phyloP scores from a whole-genome alignment of 1,140 invertebrate genomes.

The silkworm (Bombyx mori) region DNA sequence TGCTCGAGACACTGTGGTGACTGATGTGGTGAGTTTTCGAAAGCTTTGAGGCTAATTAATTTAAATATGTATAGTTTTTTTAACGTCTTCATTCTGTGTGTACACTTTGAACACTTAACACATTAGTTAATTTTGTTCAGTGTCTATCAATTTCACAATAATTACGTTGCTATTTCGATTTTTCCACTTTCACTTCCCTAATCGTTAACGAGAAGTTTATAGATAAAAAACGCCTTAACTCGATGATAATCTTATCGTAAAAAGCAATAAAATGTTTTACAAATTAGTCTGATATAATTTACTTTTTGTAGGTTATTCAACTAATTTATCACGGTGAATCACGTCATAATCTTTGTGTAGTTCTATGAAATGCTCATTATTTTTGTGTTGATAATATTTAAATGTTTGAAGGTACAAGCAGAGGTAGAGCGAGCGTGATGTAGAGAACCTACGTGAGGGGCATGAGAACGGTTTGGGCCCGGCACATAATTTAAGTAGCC shows the following conservation, averaged over 20 bases:
- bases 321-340: conserved; percentile 13
- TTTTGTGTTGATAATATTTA: conserved; percentile 53
- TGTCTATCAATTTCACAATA: no score
- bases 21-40: no score
- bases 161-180: no score
- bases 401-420: conserved; percentile 42
- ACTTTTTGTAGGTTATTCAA: not conserved
- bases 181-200: no score
- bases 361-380: conserved; percentile 54
- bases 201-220: no score
- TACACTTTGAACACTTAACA: no score
- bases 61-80: no score
- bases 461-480: conserved; percentile 53
- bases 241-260: not conserved
- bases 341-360: conserved; percentile 26
- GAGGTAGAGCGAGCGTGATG: conserved; percentile 27
- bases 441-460: conserved; percentile 49
- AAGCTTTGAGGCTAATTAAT: no score
- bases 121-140: no score
- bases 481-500: conserved; percentile 57
- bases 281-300: not conserved
- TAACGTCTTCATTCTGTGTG: no score
- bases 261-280: not conserved
- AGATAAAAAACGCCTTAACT: no score
- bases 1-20: no score